Conservation (phyloP, 2,113 vertebrate genomes). For the Nycticebus coucang region DNA sequence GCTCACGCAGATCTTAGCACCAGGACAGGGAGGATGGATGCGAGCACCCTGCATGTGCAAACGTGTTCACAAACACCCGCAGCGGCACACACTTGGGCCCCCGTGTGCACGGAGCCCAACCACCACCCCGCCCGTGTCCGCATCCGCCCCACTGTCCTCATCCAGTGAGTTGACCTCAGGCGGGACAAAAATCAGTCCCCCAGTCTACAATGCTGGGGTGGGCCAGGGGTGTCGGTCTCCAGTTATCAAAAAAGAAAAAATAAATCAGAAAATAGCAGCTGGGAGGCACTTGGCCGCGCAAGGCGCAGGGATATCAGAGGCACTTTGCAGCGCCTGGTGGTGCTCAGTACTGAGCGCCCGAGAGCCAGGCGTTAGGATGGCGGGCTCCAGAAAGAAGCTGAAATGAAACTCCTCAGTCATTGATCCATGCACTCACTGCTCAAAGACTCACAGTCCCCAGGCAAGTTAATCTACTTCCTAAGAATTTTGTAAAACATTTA, state of each 20-base stretch:
- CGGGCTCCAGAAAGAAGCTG: neutral
- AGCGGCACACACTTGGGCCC: neutral
- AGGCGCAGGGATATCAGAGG: neutral
- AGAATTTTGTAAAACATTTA: neutral
- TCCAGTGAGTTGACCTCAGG: neutral
- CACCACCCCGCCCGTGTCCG: neutral
- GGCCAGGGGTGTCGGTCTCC: no score
- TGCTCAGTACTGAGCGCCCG: accelerated
- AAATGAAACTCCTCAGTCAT: neutral
- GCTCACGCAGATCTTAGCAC: neutral
- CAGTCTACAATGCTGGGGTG: neutral
- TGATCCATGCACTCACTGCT: neutral
- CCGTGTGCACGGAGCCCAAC: neutral
- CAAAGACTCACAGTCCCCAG: neutral
- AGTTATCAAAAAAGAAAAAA: neutral
- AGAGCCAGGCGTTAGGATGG: neutral
- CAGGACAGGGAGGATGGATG: accelerated
- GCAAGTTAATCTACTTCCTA: neutral
- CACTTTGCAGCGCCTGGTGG: neutral
- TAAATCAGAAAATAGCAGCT: neutral
- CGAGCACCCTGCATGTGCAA: neutral
- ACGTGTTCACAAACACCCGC: neutral
- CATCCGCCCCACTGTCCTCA: accelerated
- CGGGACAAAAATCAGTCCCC: neutral
- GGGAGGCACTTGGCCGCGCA: neutral